Base-by-base conservation (phyloP, 2,797 vertebrate species). In the Hydrocynus forskahlii region DNA sequence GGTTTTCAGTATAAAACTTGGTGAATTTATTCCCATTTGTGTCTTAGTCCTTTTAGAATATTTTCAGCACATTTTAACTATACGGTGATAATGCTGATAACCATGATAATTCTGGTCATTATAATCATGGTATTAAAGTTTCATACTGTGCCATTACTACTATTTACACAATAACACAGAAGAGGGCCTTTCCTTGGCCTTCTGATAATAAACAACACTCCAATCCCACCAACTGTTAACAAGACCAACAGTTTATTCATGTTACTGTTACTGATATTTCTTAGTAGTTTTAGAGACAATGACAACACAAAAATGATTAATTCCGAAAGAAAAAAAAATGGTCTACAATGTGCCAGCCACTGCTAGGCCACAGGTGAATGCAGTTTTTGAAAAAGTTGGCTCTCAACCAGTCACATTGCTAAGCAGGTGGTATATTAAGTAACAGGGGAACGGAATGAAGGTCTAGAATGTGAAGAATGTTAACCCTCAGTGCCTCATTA, bases 401-500 rank as follows among this genome's bases (percentile, higher is more conserved):
- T 40, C 38, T 67, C 38, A n/a, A 17, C 35, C 64, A 43, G 8
- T 40, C 7, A 12, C 35, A 43, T 1, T n/a, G 16, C 35, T 40
- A 38, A 4, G 16, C 8, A n/a, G 6, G 54, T n/a, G 19, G 48
- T 52, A 52, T 29, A 40, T 40, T 40, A 66, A 40, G 35, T 45
- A 21, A 45, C 35, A 67, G 17, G 64, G 43, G 8, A 43, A 38
- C 12, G n/a, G 8, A 68, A 68, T 5, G 7, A 12, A 68, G 1
- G 66, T 13, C 29, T 57, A 52, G 29, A 57, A 57, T n/a, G 52
- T 21, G 38, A 68, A 21, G 19, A 68, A 40, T 35, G 70, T 38
- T 57, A 29, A 73, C 52, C 70, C 52, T 40, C 52, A 57, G 29
- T n/a, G 35, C 55, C 35, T 60, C 72, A 60, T 75, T 60, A 75